Evolutionary conservation across 53 echinoderm and acorn worm species (phyloP).

Genomic region (Temnopleurus reevesii): DNA sequence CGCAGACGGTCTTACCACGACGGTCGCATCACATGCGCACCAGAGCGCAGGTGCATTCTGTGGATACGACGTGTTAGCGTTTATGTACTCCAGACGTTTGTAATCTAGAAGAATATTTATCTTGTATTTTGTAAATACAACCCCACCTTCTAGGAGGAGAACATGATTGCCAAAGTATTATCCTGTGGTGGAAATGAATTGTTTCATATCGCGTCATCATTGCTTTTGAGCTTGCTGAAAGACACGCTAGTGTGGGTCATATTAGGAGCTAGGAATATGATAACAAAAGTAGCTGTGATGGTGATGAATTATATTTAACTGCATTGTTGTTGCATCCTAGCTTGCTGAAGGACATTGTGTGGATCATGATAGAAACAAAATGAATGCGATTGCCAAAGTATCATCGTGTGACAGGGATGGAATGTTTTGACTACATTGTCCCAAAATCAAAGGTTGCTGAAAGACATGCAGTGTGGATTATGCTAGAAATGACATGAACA

Average conservation of each 20-base stretch:
- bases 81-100: background rate
- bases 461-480: too few relatives aligned
- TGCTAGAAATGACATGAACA: too few relatives aligned
- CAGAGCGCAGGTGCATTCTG: conserved; percentile 86
- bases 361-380: background rate
- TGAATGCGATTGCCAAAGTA: too few relatives aligned
- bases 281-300: too few relatives aligned
- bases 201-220: too few relatives aligned
- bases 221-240: too few relatives aligned
- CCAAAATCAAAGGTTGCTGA: too few relatives aligned
- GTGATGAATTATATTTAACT: background rate
- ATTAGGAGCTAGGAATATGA: too few relatives aligned
- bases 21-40: conserved; percentile 75
- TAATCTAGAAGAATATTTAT: conserved; percentile 33
- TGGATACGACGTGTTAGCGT: conserved; percentile 76
- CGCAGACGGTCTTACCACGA: conserved; percentile 89
- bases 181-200: background rate
- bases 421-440: too few relatives aligned
- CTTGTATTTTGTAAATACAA: conserved; percentile 36
- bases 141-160: conserved; percentile 10
- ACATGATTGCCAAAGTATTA: conserved; percentile 56
- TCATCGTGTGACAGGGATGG: too few relatives aligned
- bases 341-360: background rate
- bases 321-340: background rate
- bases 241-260: too few relatives aligned